Evolutionary conservation across 2,113 vertebrate species (phyloP).

Genomic region (Gopherus flavomarginatus): DNA sequence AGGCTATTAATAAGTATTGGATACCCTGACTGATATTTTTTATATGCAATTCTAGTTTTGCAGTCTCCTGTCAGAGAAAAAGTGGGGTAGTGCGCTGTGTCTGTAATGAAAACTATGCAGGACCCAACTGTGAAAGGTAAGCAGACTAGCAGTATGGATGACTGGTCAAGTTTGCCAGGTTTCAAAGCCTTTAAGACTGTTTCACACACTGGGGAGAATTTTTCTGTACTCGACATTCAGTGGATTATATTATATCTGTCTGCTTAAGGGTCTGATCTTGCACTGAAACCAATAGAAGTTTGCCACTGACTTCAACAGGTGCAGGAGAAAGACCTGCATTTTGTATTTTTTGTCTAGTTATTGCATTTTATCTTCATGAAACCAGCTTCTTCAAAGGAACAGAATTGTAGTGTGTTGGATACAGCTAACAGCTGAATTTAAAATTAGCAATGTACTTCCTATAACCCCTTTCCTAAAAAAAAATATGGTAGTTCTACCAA

Average conservation of each 20-base stretch:
- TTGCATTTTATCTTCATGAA: neutral
- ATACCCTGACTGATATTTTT: constrained; percentile 17
- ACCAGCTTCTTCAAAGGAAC: neutral
- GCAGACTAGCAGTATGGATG: neutral
- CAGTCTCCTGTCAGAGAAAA: constrained; percentile 88
- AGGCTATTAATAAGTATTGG: neutral
- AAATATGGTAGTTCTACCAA: neutral
- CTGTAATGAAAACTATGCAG: constrained; percentile 93
- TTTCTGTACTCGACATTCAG: neutral
- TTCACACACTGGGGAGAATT: neutral
- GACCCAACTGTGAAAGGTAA: constrained; percentile 95
- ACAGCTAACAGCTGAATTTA: neutral
- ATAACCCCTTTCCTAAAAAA: neutral
- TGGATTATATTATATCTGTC: neutral
- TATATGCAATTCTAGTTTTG: constrained; percentile 85
- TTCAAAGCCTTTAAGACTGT: neutral
- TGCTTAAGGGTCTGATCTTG: neutral
- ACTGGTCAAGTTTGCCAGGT: neutral
- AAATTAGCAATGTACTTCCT: neutral
- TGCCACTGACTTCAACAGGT: fast-evolving
- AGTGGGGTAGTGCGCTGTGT: constrained; percentile 84
- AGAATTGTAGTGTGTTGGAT: neutral
- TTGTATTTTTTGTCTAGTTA: neutral
- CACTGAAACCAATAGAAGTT: neutral
- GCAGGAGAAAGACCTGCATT: neutral